Base-by-base conservation (phyloP, 2,888 invertebrate species). In the Drosophila planitibia region DNA sequence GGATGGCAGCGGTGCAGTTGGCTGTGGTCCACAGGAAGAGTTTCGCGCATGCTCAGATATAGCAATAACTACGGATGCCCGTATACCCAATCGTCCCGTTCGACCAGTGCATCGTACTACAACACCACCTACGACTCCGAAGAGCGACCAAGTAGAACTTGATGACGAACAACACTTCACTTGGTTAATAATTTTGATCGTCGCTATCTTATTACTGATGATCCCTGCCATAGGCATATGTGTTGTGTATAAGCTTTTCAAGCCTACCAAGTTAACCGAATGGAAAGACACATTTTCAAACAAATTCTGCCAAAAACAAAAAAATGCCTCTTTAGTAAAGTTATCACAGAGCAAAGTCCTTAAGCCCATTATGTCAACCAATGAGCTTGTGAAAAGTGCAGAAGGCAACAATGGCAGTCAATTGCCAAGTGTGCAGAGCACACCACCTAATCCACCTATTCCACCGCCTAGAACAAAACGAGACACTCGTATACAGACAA, bases 1-100 rank as follows among this genome's bases (percentile, higher is more conserved):
- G 1, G 95, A 96, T 89, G 96, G 96, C 0, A 95, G 95, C 55
- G 97, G 96, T 39, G 96, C 96, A 0, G 96, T 98, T 1, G 98
- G 98, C 0, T 98, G 98, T 90, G 98, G 98, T 0, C 96, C 96
- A 0, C 98, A 98, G 91, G 98, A 98, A 92, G 97, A 97, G 90
- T 98, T 98, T 90, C 95, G 97, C 28, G 96, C 97, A 0, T 97
- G 97, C 82, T 96, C 97, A 0, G 97, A 98, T 89, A 96, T 97
- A 53, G 94, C 96, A 22, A 96, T 98, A 47, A 95, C 95, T 3
- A 91, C 91, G 93, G 94, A 84, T 92, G 93, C 78, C 92, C 94
- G 61, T 92, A 75, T 94, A 7, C 94, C 90, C 58, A 85, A 89
- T 92, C 94, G 90, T 93, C 94, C 91, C 90, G 93, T 84, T 59